These are phyloP conservation scores for Schizotus pectinicornis DNA, from an alignment of 2,888 invertebrate species.

Conservation along the genomic window DNA sequence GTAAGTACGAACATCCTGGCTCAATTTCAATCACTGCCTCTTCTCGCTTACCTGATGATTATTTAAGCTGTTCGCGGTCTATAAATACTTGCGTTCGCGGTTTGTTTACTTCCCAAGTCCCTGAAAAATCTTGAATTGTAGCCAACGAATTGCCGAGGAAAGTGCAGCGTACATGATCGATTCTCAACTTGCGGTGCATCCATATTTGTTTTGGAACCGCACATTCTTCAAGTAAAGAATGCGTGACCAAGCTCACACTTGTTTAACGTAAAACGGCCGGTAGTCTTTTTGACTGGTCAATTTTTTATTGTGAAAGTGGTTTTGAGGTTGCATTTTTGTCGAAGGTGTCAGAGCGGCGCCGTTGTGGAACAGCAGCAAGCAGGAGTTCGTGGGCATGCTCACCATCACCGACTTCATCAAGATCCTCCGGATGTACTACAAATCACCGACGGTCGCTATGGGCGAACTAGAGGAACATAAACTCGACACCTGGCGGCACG, in stretches of 20 bases:
- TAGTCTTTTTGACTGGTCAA: too few species aligned
- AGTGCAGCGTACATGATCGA: constrained; percentile 13
- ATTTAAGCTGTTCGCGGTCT: background rate
- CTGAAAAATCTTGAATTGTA: constrained; percentile 19
- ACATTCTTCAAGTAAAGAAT: too few species aligned
- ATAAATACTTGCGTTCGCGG: constrained; percentile 14
- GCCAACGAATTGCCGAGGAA: constrained; percentile 15
- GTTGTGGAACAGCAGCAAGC: constrained; percentile 92
- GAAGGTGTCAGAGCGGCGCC: constrained; percentile 95
- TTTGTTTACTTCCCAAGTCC: constrained; percentile 23
- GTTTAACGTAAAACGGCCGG: too few species aligned
- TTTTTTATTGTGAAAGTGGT: too few species aligned
- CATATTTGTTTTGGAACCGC: background rate
- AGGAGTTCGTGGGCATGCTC: constrained; percentile 96
- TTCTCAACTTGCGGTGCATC: background rate
- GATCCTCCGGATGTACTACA: constrained; percentile 97
- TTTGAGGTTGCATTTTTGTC: constrained; percentile 29
- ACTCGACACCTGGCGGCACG: constrained; percentile 94
- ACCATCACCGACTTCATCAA: constrained; percentile 99
- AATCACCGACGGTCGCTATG: constrained; percentile 90
- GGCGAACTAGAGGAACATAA: constrained; percentile 97
- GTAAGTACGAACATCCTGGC: constrained; percentile 60
- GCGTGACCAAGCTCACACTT: too few species aligned
- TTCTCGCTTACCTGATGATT: background rate
- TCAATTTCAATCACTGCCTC: constrained; percentile 2